Evolutionary conservation across 2,113 vertebrate genomes (phyloP).

Genomic region (Heloderma charlesbogerti): DNA sequence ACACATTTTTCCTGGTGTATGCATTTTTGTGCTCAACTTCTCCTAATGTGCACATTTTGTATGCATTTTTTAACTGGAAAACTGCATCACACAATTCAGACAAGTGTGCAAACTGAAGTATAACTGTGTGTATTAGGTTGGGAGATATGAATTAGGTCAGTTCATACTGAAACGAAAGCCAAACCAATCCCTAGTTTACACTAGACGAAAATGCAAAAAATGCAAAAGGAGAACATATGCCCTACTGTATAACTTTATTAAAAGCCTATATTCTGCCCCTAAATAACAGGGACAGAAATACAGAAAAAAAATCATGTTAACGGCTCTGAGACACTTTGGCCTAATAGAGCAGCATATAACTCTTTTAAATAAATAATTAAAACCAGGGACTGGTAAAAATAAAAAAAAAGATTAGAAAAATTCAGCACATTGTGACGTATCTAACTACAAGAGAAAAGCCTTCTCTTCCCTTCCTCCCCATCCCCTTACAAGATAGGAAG

Average conservation of each 20-base stretch:
- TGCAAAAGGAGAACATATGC: too few relatives aligned
- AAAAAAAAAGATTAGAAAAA: constrained; percentile 47
- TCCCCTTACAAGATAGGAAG: constrained; percentile 45
- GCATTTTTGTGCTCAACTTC: too few relatives aligned
- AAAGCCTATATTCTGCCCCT: neutral
- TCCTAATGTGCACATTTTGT: too few relatives aligned
- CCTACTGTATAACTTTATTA: neutral
- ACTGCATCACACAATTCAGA: too few relatives aligned
- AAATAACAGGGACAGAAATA: constrained; percentile 33
- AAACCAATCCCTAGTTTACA: too few relatives aligned
- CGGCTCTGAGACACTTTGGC: neutral
- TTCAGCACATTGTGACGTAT: constrained; percentile 47
- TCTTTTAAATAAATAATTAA: constrained; percentile 38
- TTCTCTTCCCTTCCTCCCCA: constrained; percentile 31
- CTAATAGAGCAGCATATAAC: neutral
- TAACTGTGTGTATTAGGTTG: too few relatives aligned
- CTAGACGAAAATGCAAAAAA: too few relatives aligned
- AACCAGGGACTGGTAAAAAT: constrained; percentile 32
- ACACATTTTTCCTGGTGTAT: too few relatives aligned
- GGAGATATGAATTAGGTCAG: too few relatives aligned
- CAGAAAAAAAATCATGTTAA: neutral
- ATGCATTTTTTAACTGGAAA: too few relatives aligned
- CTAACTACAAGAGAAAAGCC: constrained; percentile 61
- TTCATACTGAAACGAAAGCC: too few relatives aligned
- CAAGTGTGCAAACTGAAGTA: too few relatives aligned